These are phyloP conservation scores for Ophthalmolycus amberensis DNA, from an alignment of 2,113 vertebrate species.

Conservation along the genomic window DNA sequence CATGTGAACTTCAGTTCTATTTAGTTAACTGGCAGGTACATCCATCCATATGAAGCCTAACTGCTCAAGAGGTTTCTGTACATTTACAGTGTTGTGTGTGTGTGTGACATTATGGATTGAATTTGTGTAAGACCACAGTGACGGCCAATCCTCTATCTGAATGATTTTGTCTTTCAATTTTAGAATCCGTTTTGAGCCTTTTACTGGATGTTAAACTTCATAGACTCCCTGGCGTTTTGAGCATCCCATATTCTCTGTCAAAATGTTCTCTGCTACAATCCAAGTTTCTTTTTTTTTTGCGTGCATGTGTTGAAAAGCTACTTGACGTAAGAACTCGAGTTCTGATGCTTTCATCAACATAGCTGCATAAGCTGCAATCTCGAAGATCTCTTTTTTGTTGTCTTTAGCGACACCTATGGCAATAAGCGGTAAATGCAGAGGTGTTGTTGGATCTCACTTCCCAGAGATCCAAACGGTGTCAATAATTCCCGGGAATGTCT, in stretches of 20 bases:
- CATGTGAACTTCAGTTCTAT: constrained; percentile 4
- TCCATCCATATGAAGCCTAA: constrained; percentile 10
- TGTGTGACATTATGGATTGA: background rate
- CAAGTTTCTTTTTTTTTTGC: constrained; percentile 1
- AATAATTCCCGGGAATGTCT: background rate
- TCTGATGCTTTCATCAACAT: constrained; percentile 16
- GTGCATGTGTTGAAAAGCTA: constrained; percentile 22
- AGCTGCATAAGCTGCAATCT: background rate
- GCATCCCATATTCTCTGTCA: constrained; percentile 30
- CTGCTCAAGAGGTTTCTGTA: background rate
- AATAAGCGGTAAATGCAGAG: background rate
- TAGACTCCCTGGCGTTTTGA: constrained; percentile 28
- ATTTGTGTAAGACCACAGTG: constrained; percentile 1
- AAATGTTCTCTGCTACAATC: background rate
- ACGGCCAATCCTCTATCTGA: constrained; percentile 8
- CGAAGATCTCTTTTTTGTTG: background rate
- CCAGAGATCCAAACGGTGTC: background rate
- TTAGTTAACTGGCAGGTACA: background rate
- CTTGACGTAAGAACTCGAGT: constrained; percentile 23
- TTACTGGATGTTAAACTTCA: constrained; percentile 36
- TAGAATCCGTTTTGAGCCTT: constrained; percentile 36
- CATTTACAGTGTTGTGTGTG: background rate
- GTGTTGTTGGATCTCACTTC: background rate
- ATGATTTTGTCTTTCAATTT: constrained; percentile 24
- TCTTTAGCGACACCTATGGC: background rate